Evolutionary conservation across 2,888 invertebrate species (phyloP), one percentile per base, ranked within the genome.

Genomic region (Oxycera nigricornis): DNA sequence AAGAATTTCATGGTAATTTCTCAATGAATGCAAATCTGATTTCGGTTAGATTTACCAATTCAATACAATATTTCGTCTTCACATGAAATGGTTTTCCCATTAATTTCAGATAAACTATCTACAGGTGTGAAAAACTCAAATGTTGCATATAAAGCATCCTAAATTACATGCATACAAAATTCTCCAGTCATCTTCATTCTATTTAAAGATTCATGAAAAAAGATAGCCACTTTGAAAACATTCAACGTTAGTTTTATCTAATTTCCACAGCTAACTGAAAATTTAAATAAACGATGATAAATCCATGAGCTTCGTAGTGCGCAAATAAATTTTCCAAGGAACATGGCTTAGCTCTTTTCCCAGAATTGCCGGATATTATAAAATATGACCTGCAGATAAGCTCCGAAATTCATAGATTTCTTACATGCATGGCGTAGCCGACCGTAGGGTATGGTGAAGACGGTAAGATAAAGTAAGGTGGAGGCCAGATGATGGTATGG

Each of bases 401-500:
- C 62, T 62, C 62, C 39, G 62, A 62, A 62, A 62, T 62, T 62
- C 62, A 62, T 62, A 62, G 62, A 39, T 62, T 62, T 22, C 62
- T 35, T 62, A 39, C 31, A 62, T 62, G 31, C 59, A 59, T 7
- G 3, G 24, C 6, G 6, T 11, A 26, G 24, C 14, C n/a, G n/a
- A n/a, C n/a, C n/a, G n/a, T n/a, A n/a, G n/a, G n/a, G n/a, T n/a
- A n/a, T n/a, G n/a, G n/a, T n/a, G 9, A 24, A 55, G 52, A 55
- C 24, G 7, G 9, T 7, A 55, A 3, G 22, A 11, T 9, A 9
- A 20, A 55, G 52, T 24, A 1, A 17, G 4, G 20, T 11, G 17
- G 24, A 55, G 20, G 2, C 24, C 24, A 55, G 3, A n/a, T n/a
- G n/a, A n/a, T n/a, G n/a, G n/a, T n/a, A n/a, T n/a, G n/a, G n/a